Conservation (phyloP, 2,797 vertebrate genomes). For the Coluber constrictor region DNA sequence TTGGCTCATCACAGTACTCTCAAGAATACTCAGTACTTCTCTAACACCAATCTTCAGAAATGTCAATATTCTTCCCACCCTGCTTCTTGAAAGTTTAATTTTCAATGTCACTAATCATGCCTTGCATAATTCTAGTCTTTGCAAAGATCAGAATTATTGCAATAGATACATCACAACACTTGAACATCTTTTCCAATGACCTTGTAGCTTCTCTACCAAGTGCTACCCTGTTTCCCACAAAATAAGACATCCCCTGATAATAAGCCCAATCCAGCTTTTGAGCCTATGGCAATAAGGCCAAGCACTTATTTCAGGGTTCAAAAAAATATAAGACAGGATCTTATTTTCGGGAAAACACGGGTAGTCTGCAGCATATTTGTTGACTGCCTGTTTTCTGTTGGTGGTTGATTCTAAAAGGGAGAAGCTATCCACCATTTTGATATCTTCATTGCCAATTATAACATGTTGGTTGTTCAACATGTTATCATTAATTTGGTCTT, state of each 20-base stretch:
- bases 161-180: background rate
- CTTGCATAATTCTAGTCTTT: background rate
- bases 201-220: background rate
- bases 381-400: background rate
- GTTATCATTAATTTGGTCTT: background rate
- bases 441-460: background rate
- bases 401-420: background rate
- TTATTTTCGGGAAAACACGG: no score
- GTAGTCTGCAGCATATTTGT: background rate
- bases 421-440: background rate
- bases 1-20: background rate
- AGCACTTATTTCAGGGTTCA: no score
- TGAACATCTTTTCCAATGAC: background rate
- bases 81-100: background rate
- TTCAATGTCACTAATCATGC: background rate
- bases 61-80: background rate
- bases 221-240: background rate
- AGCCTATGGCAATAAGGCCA: no score
- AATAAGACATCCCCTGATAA: no score
- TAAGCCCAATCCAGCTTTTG: no score
- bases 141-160: background rate
- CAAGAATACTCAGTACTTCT: background rate
- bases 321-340: no score
- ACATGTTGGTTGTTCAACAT: background rate
- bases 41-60: background rate